Conservation (phyloP, 2,797 vertebrate species). For the Phrynocephalus guinanensis region DNA sequence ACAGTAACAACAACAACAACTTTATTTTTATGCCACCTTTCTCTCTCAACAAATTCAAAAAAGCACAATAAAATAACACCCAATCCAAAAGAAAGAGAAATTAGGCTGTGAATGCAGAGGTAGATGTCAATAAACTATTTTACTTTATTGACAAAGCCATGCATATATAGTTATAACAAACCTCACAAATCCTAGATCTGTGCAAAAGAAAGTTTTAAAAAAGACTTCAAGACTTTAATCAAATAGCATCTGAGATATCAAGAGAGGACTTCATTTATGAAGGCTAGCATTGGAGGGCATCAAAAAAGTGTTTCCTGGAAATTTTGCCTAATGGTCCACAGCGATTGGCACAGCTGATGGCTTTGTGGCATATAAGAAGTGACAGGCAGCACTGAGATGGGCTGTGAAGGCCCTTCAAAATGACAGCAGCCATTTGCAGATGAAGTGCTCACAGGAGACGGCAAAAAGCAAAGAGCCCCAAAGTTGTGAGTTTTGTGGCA, state of each 20-base stretch:
- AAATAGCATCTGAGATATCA: background rate
- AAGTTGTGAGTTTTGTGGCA: background rate
- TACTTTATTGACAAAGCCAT: background rate
- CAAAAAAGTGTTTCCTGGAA: slow-evolving; percentile 2
- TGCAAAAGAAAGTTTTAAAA: slow-evolving; percentile 4
- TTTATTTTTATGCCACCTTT: no score
- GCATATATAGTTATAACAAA: background rate
- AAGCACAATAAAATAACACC: background rate
- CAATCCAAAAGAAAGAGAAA: background rate
- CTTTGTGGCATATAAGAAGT: slow-evolving; percentile 8
- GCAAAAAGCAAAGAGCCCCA: background rate
- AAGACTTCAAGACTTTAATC: background rate
- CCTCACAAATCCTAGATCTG: background rate
- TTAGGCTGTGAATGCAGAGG: background rate
- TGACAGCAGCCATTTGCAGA: slow-evolving; percentile 20
- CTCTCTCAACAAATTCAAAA: no score
- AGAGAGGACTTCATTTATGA: background rate
- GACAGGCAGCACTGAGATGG: slow-evolving; percentile 1
- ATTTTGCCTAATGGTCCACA: background rate
- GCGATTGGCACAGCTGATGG: background rate
- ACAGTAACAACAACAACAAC: no score
- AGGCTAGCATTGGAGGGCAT: background rate
- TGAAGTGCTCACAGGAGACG: background rate
- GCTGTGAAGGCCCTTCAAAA: background rate
- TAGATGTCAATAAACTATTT: background rate